phyloP scores from a whole-genome alignment of 2,113 vertebrate genomes.

The Zosterops pallidus region DNA sequence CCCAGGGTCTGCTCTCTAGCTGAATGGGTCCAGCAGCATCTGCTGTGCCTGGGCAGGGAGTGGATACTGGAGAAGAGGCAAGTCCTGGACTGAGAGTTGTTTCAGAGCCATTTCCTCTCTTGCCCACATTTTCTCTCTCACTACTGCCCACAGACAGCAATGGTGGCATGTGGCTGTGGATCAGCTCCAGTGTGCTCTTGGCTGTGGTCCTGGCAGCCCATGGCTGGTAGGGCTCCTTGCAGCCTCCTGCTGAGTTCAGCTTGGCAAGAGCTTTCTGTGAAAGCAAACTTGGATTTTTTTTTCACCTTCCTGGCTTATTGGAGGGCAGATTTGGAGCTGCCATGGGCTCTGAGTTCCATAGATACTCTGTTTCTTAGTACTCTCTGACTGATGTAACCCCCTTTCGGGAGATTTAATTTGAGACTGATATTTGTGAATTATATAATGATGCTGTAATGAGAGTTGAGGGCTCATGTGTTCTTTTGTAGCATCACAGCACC shows the following conservation, averaged over 20 bases:
- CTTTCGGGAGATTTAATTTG: background rate
- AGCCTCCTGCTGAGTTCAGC: background rate
- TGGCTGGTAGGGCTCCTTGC: background rate
- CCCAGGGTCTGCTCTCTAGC: background rate
- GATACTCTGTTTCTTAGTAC: fast-evolving
- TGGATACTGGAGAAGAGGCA: background rate
- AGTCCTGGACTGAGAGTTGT: background rate
- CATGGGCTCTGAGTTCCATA: background rate
- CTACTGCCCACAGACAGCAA: background rate
- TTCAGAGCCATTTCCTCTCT: background rate
- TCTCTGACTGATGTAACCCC: background rate
- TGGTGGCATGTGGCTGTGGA: background rate
- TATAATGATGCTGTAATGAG: background rate
- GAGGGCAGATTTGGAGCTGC: background rate
- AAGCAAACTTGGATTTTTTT: background rate
- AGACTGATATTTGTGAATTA: background rate
- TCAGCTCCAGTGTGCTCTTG: background rate
- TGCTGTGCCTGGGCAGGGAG: background rate
- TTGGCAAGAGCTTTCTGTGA: background rate
- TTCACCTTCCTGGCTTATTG: background rate
- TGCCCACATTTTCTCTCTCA: background rate
- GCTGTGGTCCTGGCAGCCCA: background rate
- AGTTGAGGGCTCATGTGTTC: background rate
- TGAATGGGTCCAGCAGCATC: background rate
- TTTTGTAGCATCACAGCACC: background rate